A percentile compares a stretch with the other conserved stretches of the same genome.
phyloP scores from a whole-genome alignment of 2,888 invertebrate species.

The Xylocampa areola region DNA sequence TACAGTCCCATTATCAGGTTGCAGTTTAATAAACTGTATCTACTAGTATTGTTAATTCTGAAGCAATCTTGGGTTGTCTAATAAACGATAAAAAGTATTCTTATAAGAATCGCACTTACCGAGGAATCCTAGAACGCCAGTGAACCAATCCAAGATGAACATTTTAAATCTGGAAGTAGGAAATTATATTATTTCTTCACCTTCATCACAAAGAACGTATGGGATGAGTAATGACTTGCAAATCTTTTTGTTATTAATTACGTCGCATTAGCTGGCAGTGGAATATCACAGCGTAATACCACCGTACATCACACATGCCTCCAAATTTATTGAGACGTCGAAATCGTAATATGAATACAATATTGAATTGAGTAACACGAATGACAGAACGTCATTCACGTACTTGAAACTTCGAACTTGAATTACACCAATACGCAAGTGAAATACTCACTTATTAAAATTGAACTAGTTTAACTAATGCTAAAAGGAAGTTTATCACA shows the following conservation, averaged over 20 bases:
- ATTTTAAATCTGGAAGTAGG: conserved; percentile 90
- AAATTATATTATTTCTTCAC: conserved; percentile 68
- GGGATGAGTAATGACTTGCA: conserved; percentile 82
- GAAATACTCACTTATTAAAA: conserved; percentile 85
- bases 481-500: conserved; percentile 86
- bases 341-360: conserved; percentile 74
- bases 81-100: conserved; percentile 1
- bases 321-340: conserved; percentile 63
- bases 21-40: not conserved
- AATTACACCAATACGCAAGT: conserved; percentile 65
- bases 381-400: conserved; percentile 85
- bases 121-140: conserved; percentile 97
- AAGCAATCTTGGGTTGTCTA: not conserved
- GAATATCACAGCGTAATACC: conserved; percentile 58
- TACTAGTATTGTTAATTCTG: not conserved
- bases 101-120: conserved; percentile 90
- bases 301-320: conserved; percentile 60
- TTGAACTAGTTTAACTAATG: conserved; percentile 86
- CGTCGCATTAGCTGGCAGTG: conserved; percentile 65
- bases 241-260: conserved; percentile 71
- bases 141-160: conserved; percentile 99
- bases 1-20: not conserved
- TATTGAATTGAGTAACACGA: conserved; percentile 85
- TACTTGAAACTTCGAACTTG: conserved; percentile 74
- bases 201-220: conserved; percentile 75